Evolutionary conservation across 2,888 invertebrate species (phyloP).

Genomic region (Drosophila suboccidentalis): DNA sequence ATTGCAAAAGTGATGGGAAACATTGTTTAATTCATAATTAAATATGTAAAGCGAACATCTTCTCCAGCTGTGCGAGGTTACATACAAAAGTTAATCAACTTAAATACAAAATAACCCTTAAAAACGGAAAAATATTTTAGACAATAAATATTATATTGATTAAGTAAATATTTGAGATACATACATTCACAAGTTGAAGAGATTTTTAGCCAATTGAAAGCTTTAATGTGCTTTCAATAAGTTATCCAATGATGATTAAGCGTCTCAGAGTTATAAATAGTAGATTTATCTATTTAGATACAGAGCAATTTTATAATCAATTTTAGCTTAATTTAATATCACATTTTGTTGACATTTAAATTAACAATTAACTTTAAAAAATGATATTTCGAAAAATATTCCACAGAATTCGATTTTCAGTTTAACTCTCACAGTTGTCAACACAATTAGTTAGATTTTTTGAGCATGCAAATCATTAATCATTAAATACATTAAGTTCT

Average conservation of each 20-base stretch:
- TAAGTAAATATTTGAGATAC: background rate
- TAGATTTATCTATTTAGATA: conserved; percentile 10
- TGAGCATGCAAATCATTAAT: conserved; percentile 34
- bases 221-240: background rate
- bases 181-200: conserved; percentile 15
- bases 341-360: conserved; percentile 1
- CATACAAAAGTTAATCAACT: background rate
- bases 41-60: conserved; percentile 25
- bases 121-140: background rate
- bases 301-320: background rate
- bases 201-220: conserved; percentile 1
- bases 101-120: background rate
- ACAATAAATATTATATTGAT: background rate
- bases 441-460: conserved; percentile 25
- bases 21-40: conserved; percentile 59
- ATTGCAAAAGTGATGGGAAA: conserved; percentile 44
- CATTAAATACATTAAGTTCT: conserved; percentile 34
- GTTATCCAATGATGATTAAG: conserved; percentile 4
- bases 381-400: background rate
- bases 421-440: conserved; percentile 40
- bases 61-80: conserved; percentile 28
- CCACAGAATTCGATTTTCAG: conserved; percentile 1
- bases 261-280: conserved; percentile 4
- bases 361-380: background rate
- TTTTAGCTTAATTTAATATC: background rate